A percentile compares a stretch with the other conserved stretches of the same genome.
These are phyloP conservation scores for Xestia c-nigrum DNA, from an alignment of 2,888 invertebrate species.

Conservation along the genomic window DNA sequence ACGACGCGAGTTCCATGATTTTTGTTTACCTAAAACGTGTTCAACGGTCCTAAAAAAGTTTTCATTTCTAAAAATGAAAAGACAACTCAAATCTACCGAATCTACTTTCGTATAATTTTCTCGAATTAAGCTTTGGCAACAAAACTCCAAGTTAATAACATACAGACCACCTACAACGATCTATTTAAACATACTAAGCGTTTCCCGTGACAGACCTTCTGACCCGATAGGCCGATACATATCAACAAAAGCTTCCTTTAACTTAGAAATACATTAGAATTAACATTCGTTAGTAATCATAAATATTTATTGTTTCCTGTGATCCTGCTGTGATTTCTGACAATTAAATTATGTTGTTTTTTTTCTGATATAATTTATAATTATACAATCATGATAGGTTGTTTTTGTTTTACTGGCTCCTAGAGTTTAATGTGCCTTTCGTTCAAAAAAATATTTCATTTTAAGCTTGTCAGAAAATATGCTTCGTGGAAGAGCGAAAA, in stretches of 20 bases:
- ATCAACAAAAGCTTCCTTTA: constrained; percentile 35
- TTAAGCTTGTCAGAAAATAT: background rate
- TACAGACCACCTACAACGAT: constrained; percentile 8
- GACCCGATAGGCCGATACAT: constrained; percentile 44
- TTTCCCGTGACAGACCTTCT: constrained; percentile 44
- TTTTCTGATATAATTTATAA: constrained; percentile 17
- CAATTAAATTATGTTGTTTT: constrained; percentile 45
- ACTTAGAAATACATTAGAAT: constrained; percentile 48
- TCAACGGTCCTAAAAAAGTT: too few relatives aligned
- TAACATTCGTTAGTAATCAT: constrained; percentile 60
- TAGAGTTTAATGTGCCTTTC: constrained; percentile 3
- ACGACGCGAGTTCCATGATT: too few relatives aligned
- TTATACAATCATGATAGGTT: background rate
- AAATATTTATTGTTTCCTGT: constrained; percentile 70
- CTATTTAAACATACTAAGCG: constrained; percentile 24
- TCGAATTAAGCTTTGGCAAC: background rate
- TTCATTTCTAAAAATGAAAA: too few relatives aligned
- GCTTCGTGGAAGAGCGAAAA: too few relatives aligned
- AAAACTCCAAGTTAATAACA: background rate
- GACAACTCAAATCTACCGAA: too few relatives aligned
- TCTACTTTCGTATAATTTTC: background rate
- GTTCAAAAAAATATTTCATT: background rate
- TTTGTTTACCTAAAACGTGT: too few relatives aligned
- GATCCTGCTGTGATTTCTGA: constrained; percentile 49
- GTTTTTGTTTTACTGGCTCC: background rate